Base-by-base conservation (phyloP, 1,140 invertebrate genomes). In the Listronotus bonariensis region DNA sequence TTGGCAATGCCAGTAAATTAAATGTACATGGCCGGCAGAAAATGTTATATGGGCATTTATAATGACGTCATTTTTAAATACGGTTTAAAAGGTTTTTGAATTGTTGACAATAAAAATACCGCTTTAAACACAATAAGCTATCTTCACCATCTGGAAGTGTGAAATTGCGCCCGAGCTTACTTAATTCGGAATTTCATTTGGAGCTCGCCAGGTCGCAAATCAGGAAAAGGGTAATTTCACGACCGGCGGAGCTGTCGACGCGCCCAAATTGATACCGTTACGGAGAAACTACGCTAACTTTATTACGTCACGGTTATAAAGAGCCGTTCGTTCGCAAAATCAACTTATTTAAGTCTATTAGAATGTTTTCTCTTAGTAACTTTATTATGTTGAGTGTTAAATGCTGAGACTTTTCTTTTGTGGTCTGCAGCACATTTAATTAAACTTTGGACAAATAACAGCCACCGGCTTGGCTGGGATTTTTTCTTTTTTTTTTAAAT, bases 181-280 rank as follows among this genome's bases (percentile, higher is more conserved):
- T 74, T 74, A 73, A 76, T 77, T 74, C 74, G 74, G 73, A 77
- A 77, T 77, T 77, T 77, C 76, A 77, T 77, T 74, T 76, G 70
- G 54, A 65, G 62, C 67, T 66, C 65, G 66, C 74, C 72, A 73
- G 69, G 71, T 76, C 74, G 76, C 76, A 76, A 77, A 76, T 77
- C 76, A 76, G 72, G 70, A 75, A 71, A 72, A 70, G 74, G 74
- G 73, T 72, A 75, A 75, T 75, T 76, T 73, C 66, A 71, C 54
- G 62, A 67, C 63, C 60, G 53, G 61, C 69, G 45, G 36, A 54
- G 34, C 63, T 57, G 51, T 55, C 55, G 26, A 42, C 55, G 49
- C 55, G 49, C 58, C 43, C 58, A 59, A 61, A 67, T 66, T 66
- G 52, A 60, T 52, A 32, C 64, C 42, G 64, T 53, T 59, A 66